These are phyloP conservation scores for Sebastes oblongus DNA, from an alignment of 2,797 vertebrate genomes.

Conservation along the genomic window DNA sequence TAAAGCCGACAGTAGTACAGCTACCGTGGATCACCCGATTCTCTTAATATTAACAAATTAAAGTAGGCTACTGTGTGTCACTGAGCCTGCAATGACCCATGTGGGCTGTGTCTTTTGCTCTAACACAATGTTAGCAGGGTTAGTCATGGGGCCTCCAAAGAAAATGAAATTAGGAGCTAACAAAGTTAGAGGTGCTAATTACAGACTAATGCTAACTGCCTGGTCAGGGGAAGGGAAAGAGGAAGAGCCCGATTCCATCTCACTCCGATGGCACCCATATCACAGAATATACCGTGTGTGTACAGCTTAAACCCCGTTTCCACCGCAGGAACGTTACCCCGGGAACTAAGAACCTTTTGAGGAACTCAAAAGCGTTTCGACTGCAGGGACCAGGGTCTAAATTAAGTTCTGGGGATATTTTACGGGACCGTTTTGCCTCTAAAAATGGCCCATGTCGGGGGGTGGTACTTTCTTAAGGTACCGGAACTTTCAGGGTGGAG, in stretches of 20 bases:
- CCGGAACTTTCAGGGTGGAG: too few relatives aligned
- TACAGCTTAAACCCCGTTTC: not conserved
- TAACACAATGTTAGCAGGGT: constrained; percentile 16
- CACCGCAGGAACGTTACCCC: too few relatives aligned
- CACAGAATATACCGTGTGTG: not conserved
- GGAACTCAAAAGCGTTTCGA: too few relatives aligned
- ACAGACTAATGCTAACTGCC: constrained; percentile 55
- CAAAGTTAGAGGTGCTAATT: constrained; percentile 75
- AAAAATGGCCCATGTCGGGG: too few relatives aligned
- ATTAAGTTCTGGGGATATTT: too few relatives aligned
- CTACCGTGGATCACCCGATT: not conserved
- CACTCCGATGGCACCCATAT: not conserved
- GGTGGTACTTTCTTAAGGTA: too few relatives aligned
- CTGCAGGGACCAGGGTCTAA: too few relatives aligned
- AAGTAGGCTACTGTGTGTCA: constrained; percentile 18
- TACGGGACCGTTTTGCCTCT: too few relatives aligned
- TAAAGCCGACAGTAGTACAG: not conserved
- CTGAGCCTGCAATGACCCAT: not conserved
- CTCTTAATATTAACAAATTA: not conserved
- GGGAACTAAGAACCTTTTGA: too few relatives aligned
- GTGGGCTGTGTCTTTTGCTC: constrained; percentile 3
- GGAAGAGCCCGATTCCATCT: constrained; percentile 1
- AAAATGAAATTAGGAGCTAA: constrained; percentile 74
- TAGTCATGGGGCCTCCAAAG: constrained; percentile 61
- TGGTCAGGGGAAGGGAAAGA: not conserved